Percentiles rank a stretch among this genome's conserved stretches.
Evolutionary conservation across 2,797 vertebrate genomes (phyloP).

Genomic region (Menidia menidia): DNA sequence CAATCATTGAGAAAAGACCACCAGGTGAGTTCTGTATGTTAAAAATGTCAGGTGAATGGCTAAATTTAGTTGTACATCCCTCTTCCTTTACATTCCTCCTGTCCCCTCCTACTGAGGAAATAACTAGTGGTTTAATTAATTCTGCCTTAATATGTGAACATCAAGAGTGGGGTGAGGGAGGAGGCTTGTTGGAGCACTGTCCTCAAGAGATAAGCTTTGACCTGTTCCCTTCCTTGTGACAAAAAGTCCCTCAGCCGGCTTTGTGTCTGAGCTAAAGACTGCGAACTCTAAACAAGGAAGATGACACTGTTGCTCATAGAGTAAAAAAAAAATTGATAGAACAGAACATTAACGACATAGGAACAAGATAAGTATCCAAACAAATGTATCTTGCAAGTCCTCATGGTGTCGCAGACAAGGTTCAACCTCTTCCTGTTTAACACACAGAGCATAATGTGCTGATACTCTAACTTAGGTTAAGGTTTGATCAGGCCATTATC

Average conservation of each 20-base stretch:
- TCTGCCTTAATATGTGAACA: slow-evolving; percentile 78
- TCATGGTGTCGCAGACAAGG: slow-evolving; percentile 56
- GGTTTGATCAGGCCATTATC: slow-evolving; percentile 68
- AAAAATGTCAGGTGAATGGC: slow-evolving; percentile 69
- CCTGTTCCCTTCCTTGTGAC: not conserved
- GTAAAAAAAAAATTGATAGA: not conserved
- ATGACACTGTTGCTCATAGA: slow-evolving; percentile 10
- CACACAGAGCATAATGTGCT: slow-evolving; percentile 49
- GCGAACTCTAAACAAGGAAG: slow-evolving; percentile 23
- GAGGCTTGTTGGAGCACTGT: slow-evolving; percentile 50
- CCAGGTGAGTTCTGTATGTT: slow-evolving; percentile 55
- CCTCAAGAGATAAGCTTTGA: slow-evolving; percentile 62
- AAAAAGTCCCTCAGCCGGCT: slow-evolving; percentile 28
- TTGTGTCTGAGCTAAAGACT: slow-evolving; percentile 23
- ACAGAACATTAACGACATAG: slow-evolving; percentile 57
- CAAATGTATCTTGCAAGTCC: slow-evolving; percentile 60
- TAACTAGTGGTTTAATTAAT: slow-evolving; percentile 84
- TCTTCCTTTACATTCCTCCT: slow-evolving; percentile 15
- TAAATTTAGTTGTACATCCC: slow-evolving; percentile 55
- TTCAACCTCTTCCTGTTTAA: slow-evolving; percentile 56
- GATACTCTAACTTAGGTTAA: slow-evolving; percentile 65
- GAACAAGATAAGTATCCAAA: slow-evolving; percentile 52
- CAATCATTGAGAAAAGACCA: slow-evolving; percentile 42
- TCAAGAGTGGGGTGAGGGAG: slow-evolving; percentile 40
- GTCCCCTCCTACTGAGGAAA: slow-evolving; percentile 68